Evolutionary conservation across 2,113 vertebrate genomes (phyloP).

Genomic region (Entomyzon cyanotis): DNA sequence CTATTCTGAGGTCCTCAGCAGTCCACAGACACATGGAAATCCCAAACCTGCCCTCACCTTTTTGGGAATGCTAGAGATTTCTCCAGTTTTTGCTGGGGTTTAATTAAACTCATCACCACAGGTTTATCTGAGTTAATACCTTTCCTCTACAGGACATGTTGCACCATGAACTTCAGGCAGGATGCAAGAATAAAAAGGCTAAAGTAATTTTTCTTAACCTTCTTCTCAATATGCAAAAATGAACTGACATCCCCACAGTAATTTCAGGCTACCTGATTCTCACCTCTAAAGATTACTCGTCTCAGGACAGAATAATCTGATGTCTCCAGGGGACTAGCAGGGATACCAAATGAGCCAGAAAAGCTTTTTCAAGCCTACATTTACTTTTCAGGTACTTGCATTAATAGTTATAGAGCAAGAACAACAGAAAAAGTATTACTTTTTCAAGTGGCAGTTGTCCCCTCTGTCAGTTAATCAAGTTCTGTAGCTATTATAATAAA

Average conservation of each 20-base stretch:
- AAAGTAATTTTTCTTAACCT: neutral
- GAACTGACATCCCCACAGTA: neutral
- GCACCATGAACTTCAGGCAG: neutral
- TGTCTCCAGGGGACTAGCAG: neutral
- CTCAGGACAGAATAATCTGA: neutral
- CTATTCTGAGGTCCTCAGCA: rapidly evolving
- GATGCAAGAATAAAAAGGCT: neutral
- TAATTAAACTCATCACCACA: neutral
- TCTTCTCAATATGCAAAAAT: neutral
- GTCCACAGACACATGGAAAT: rapidly evolving
- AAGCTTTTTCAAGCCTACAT: neutral
- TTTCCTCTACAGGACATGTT: neutral
- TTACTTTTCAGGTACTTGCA: neutral
- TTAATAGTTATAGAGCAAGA: neutral
- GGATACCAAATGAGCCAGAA: neutral
- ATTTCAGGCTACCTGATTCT: neutral
- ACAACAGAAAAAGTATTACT: neutral
- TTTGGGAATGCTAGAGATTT: neutral
- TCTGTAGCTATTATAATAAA: neutral
- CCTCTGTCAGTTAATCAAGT: neutral
- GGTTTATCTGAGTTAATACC: neutral
- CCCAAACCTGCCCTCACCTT: neutral
- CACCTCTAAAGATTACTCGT: neutral
- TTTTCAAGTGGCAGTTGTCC: neutral
- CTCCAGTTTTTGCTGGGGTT: neutral